Evolutionary conservation across 2,113 vertebrate genomes (phyloP), one percentile per base, ranked within the genome.

Genomic region (Corythornis vintsioides): DNA sequence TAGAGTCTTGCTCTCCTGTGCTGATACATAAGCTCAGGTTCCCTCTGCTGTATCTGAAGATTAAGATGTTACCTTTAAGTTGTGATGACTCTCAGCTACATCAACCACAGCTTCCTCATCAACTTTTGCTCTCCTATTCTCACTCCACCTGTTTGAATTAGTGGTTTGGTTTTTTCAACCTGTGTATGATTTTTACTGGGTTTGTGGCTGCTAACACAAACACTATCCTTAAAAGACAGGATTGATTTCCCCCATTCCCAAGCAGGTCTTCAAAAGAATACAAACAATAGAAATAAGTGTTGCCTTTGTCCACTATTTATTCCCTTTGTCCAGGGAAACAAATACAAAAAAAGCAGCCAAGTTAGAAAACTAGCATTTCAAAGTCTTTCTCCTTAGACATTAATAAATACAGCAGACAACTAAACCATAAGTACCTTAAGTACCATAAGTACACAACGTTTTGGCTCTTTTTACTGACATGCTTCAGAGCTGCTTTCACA

Each of bases 381-480:
- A 45, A 38, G 2, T 25, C 15, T 24, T 55, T n/a, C 45, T 53
- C 47, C 53, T 79, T 47, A 47, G 56, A 31, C 8, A 11, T 31
- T 35, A 56, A 17, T 55, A 74, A 69, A n/a, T 9, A 45, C 25
- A 45, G 38, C 1, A 8, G 26, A 40, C 35, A 71, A 28, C 0
- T 4, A 66, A 29, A 67, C 2, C 4, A 10, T n/a, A 13, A 2
- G 2, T 16, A 48, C 64, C 24, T 64, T n/a, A 48, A 18, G 33
- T 33, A 33, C 33, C 33, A 33, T 33, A 33, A 33, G 33, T 33
- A 33, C 0, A 0, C 21, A 40, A 28, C 1, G 3, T 45, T 31
- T 60, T 7, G n/a, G 13, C 15, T 0, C 47, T 21, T 88, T 59
- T 71, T 52, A 47, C 25, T 33, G 6, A 52, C 71, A 56, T 7